These are phyloP conservation scores for Anabas testudineus DNA, from an alignment of 2,797 vertebrate species.

Conservation along the genomic window DNA sequence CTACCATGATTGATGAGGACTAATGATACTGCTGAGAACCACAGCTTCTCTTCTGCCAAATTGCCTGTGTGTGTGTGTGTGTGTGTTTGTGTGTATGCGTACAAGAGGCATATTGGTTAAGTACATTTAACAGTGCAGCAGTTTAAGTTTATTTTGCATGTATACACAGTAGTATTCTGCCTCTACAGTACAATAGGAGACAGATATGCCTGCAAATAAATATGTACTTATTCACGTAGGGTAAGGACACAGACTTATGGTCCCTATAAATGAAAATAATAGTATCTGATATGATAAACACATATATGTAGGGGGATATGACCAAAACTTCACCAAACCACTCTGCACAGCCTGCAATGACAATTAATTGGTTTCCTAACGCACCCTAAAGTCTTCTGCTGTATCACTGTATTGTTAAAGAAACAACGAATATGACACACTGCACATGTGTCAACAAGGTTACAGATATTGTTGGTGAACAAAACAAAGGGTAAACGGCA, in stretches of 20 bases:
- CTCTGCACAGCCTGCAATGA: too few relatives aligned
- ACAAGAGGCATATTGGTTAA: slow-evolving; percentile 7
- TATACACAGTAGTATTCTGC: not conserved
- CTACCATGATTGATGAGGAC: slow-evolving; percentile 69
- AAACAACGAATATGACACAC: too few relatives aligned
- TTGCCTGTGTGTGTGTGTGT: slow-evolving; percentile 17
- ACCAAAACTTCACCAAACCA: too few relatives aligned
- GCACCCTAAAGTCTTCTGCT: not conserved
- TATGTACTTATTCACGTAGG: not conserved
- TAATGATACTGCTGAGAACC: slow-evolving; percentile 66
- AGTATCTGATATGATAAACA: not conserved
- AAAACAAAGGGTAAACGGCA: too few relatives aligned
- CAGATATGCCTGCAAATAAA: not conserved
- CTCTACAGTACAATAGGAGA: not conserved
- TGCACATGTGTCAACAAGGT: too few relatives aligned
- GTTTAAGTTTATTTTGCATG: not conserved
- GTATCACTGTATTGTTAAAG: not conserved
- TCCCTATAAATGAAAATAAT: not conserved
- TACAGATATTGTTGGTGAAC: too few relatives aligned
- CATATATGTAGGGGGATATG: too few relatives aligned
- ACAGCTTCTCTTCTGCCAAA: slow-evolving; percentile 54
- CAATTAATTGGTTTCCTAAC: not conserved
- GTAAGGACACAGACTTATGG: not conserved
- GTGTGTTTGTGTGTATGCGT: slow-evolving; percentile 23
- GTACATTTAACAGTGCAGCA: not conserved